phyloP scores from a whole-genome alignment of 2,797 vertebrate species.

The Macroramphosus scolopax region DNA sequence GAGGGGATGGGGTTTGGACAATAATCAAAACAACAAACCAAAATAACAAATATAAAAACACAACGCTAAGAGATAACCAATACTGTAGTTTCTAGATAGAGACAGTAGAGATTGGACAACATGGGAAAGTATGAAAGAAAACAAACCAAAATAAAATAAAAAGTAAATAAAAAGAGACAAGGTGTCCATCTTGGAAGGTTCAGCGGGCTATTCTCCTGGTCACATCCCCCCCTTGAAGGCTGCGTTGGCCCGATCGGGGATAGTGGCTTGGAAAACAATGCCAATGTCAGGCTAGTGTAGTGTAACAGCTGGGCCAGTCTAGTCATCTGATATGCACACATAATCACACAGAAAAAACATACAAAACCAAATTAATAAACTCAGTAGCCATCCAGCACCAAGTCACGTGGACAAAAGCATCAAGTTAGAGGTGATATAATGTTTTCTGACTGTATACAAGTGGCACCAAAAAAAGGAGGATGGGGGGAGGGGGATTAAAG shows the following conservation, averaged over 20 bases:
- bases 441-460: conserved; percentile 54
- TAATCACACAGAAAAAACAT: conserved; percentile 99
- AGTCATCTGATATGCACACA: conserved; percentile 99
- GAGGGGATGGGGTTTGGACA: conserved; percentile 72
- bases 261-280: conserved; percentile 99
- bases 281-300: conserved; percentile 99
- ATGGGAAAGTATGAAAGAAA: conserved; percentile 80
- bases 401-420: conserved; percentile 84
- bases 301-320: conserved; percentile 99
- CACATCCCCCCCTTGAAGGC: conserved; percentile 98
- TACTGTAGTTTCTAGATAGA: conserved; percentile 73
- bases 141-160: conserved; percentile 77
- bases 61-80: conserved; percentile 76
- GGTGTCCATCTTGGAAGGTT: conserved; percentile 96
- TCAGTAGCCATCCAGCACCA: conserved; percentile 95
- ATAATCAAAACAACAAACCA: conserved; percentile 73
- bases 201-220: conserved; percentile 94
- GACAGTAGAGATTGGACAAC: conserved; percentile 88
- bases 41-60: conserved; percentile 79
- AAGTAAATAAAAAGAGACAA: conserved; percentile 92
- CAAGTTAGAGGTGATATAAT: conserved; percentile 66
- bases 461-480: conserved; percentile 48
- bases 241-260: conserved; percentile 96
- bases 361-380: conserved; percentile 99
- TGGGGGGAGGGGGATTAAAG: conserved; percentile 26